Conservation (phyloP, 2,113 vertebrate genomes). For the Turdus rufiventris region DNA sequence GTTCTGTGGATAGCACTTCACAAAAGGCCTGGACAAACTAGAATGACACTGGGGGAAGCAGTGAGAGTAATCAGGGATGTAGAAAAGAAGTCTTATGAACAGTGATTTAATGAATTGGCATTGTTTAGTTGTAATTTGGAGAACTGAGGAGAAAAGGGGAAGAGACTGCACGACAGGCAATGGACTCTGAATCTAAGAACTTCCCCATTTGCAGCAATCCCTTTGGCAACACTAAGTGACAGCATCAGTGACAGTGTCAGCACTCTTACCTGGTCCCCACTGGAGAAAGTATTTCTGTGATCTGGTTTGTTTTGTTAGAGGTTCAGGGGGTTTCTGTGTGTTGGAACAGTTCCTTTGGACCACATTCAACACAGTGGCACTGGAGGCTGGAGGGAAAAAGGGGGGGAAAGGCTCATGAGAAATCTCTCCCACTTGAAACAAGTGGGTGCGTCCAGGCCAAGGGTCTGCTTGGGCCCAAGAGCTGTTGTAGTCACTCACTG, state of each 20-base stretch:
- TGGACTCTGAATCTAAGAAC: not conserved
- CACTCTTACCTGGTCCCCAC: not conserved
- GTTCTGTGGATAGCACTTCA: not conserved
- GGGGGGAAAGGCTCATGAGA: accelerated
- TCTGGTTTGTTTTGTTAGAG: not conserved
- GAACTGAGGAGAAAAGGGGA: not conserved
- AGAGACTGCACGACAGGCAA: not conserved
- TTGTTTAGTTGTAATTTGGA: not conserved
- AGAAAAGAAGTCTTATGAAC: not conserved
- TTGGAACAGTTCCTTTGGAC: not conserved
- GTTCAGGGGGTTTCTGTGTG: not conserved
- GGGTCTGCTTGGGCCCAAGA: not conserved
- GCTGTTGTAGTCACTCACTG: not conserved
- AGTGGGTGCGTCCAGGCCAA: not conserved
- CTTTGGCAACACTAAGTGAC: not conserved
- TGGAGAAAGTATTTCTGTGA: not conserved
- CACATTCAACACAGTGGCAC: not conserved
- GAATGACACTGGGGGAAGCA: not conserved
- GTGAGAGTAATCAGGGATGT: not conserved
- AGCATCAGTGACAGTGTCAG: not conserved
- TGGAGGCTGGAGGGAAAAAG: not conserved
- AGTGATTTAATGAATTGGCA: not conserved
- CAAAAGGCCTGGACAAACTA: not conserved
- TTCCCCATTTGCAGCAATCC: not conserved
- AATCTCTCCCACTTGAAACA: not conserved